Percentiles rank a stretch among this genome's conserved stretches.
phyloP scores from a whole-genome alignment of 2,888 invertebrate species.

The Drosophila merina region DNA sequence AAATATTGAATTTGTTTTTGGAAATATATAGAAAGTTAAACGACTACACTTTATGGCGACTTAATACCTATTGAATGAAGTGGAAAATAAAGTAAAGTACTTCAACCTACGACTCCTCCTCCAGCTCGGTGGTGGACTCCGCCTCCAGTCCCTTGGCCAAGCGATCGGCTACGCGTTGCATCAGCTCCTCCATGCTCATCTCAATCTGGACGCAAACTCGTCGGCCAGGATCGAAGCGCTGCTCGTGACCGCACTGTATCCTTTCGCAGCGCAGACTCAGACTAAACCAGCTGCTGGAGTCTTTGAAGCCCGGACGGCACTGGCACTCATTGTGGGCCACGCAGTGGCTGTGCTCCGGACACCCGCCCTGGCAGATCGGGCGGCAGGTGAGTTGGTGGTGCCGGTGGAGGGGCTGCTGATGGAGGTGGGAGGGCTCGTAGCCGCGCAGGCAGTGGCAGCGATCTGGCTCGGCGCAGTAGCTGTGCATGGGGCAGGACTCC shows the following conservation, averaged over 20 bases:
- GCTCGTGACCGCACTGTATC: constrained; percentile 73
- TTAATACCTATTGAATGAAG: neutral
- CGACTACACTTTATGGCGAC: neutral
- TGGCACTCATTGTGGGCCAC: constrained; percentile 80
- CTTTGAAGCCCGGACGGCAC: constrained; percentile 82
- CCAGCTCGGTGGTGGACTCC: constrained; percentile 5
- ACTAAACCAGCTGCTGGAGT: constrained; percentile 72
- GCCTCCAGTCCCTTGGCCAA: constrained; percentile 65
- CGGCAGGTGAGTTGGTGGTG: constrained; percentile 74
- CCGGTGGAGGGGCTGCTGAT: constrained; percentile 46
- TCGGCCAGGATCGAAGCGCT: constrained; percentile 71
- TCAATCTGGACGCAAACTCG: constrained; percentile 72
- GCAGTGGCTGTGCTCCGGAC: constrained; percentile 79
- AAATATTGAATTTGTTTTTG: neutral
- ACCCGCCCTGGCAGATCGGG: constrained; percentile 78
- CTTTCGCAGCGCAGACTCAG: constrained; percentile 70
- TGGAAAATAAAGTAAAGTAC: neutral
- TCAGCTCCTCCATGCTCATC: constrained; percentile 80
- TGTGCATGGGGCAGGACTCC: constrained; percentile 81
- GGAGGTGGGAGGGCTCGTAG: constrained; percentile 76
- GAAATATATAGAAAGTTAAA: neutral
- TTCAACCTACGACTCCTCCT: neutral
- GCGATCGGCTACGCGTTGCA: constrained; percentile 76
- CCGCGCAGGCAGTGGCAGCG: constrained; percentile 78
- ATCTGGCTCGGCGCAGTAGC: constrained; percentile 75